A percentile compares a stretch with the other conserved stretches of the same genome.
Conservation (phyloP, 2,797 vertebrate genomes). For the Otolemur crassicaudatus region DNA sequence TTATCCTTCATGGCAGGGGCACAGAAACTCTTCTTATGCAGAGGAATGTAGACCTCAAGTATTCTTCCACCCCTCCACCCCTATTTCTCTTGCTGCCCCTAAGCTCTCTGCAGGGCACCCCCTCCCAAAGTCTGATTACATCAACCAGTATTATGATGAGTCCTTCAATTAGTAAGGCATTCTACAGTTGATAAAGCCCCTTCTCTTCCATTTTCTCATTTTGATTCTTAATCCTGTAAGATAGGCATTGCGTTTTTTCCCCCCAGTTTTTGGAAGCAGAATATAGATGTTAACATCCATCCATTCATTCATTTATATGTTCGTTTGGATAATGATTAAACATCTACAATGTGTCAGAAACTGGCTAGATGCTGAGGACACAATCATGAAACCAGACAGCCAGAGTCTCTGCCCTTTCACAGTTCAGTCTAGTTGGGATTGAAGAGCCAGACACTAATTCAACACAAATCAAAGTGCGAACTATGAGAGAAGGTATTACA, state of each 20-base stretch:
- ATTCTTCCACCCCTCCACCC: neutral
- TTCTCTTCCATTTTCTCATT: conserved; percentile 33
- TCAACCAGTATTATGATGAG: neutral
- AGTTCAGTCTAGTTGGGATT: neutral
- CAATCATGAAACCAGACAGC: conserved; percentile 11
- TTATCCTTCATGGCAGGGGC: neutral
- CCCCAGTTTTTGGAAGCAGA: conserved; percentile 19
- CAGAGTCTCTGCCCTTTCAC: neutral
- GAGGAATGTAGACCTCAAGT: conserved; percentile 16
- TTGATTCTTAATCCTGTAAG: conserved; percentile 9
- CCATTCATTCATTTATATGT: conserved; percentile 24
- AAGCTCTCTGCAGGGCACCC: neutral
- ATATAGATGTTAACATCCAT: neutral
- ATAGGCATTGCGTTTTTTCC: conserved; percentile 32
- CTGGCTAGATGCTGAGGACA: conserved; percentile 39
- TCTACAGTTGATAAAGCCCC: conserved; percentile 9
- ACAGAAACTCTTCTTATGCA: conserved; percentile 35
- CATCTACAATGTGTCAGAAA: neutral
- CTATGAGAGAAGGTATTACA: neutral
- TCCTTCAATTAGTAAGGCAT: neutral
- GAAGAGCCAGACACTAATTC: neutral
- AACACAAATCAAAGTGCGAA: neutral
- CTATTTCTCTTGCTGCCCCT: neutral
- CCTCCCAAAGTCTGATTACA: neutral
- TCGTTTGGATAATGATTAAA: conserved; percentile 50